Conservation (phyloP, 1,140 invertebrate genomes). For the Branchinecta lindahli region DNA sequence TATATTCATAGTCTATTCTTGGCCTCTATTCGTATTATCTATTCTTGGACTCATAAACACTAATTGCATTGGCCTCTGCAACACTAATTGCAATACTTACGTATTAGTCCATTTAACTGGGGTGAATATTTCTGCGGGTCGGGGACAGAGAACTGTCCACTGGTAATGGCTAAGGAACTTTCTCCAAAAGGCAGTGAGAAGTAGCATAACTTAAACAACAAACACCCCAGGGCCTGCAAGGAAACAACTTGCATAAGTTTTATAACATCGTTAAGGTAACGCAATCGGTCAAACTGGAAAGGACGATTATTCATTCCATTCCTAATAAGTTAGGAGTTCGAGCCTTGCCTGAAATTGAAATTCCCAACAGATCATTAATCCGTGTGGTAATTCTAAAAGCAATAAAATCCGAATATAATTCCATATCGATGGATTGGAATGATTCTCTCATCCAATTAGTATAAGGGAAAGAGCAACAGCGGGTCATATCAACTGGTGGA, state of each 20-base stretch:
- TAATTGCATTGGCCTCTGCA: no score
- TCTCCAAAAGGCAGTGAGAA: conserved; percentile 86
- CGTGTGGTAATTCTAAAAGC: no score
- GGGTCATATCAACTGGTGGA: no score
- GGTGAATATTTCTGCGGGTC: conserved; percentile 57
- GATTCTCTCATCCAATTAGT: no score
- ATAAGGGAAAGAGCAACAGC: no score
- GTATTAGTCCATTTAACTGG: conserved; percentile 35
- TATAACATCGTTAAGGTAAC: conserved; percentile 13
- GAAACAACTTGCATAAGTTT: conserved; percentile 22
- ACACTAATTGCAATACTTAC: conserved; percentile 29
- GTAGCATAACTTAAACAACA: conserved; percentile 82
- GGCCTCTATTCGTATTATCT: no score
- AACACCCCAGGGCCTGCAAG: conserved; percentile 66
- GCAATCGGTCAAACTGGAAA: background rate
- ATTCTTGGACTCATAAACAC: no score
- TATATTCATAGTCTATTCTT: no score
- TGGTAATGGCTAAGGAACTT: conserved; percentile 82
- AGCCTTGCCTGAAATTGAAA: no score
- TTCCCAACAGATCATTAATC: no score
- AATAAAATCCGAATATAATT: no score
- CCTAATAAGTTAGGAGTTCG: conserved; percentile 20
- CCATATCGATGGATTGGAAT: no score
- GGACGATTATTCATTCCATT: conserved; percentile 20
- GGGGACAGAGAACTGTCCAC: conserved; percentile 71